Evolutionary conservation across 2,113 vertebrate genomes (phyloP), one percentile per base, ranked within the genome.

Genomic region (Columba janthina): DNA sequence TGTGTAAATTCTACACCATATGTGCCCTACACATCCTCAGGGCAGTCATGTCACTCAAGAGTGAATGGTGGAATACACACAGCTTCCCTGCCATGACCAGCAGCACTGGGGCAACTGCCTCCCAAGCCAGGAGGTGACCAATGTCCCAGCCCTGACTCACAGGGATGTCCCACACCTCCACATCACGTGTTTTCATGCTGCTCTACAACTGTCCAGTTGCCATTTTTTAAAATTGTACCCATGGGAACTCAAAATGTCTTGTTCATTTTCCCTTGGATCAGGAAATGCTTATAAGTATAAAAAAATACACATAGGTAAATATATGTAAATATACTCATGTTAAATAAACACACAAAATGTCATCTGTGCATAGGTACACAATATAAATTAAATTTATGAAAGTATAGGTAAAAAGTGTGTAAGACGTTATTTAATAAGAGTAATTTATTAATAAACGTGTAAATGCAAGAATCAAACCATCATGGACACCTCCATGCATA

Each of bases 61-160:
- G 18, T 1, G 2, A 67, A 22, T 6, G 29, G 16, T 56, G 26
- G 44, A 70, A 36, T 38, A 32, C 12, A 20, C 11, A 12, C 19
- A 42, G 10, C 16, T 80, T 69, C 60, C 21, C 38, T 31, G 11
- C 8, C 50, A 65, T 38, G 53, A 13, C 4, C 24, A 48, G 28
- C 16, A n/a, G 19, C 31, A 18, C 12, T 5, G 21, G 17, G 14
- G 6, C 32, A 64, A 15, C 0, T 6, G 0, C 14, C 31, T 38
- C 0, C 21, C 50, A 64, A 64, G 6, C 3, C 38, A 54, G 25
- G 13, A n/a, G 8, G 3, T 64, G 44, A 69, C 4, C 0, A 0
- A 5, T 48, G 32, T 16, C 16, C 56, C 26, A 75, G 15, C 7
- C 44, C 18, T 64, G 58, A 72, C 24, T 64, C 65, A 18, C 44